Evolutionary conservation across 1,140 invertebrate genomes (phyloP).

Genomic region (Bombus pascuorum): DNA sequence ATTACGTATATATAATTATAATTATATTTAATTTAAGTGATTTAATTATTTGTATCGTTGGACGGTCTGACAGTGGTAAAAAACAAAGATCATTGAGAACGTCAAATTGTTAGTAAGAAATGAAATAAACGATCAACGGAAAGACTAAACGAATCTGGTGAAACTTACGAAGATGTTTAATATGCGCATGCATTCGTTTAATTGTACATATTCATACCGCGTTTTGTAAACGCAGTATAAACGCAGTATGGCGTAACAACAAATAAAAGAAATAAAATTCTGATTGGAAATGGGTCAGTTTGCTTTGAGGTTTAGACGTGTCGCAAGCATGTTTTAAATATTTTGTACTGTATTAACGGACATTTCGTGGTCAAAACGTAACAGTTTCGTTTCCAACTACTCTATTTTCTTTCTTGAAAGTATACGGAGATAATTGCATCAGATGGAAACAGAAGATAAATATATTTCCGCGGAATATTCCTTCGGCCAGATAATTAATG

Average conservation of each 20-base stretch:
- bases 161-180: neutral
- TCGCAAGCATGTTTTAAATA: neutral
- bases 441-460: neutral
- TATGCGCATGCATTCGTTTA: neutral
- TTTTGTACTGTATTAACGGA: neutral
- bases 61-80: neutral
- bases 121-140: neutral
- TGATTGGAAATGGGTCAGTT: neutral
- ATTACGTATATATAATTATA: neutral
- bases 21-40: too few relatives aligned
- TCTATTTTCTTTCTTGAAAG: neutral
- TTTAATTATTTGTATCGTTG: neutral
- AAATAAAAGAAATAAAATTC: neutral
- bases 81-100: neutral
- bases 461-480: constrained; percentile 1
- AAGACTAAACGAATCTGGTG: neutral
- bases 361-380: neutral
- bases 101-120: neutral
- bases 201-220: neutral
- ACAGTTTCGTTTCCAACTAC: neutral
- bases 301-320: too few relatives aligned
- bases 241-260: neutral
- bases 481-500: constrained; percentile 23
- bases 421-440: neutral
- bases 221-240: neutral